Conservation (phyloP, 1,140 invertebrate species). For the Sinonovacula constricta region DNA sequence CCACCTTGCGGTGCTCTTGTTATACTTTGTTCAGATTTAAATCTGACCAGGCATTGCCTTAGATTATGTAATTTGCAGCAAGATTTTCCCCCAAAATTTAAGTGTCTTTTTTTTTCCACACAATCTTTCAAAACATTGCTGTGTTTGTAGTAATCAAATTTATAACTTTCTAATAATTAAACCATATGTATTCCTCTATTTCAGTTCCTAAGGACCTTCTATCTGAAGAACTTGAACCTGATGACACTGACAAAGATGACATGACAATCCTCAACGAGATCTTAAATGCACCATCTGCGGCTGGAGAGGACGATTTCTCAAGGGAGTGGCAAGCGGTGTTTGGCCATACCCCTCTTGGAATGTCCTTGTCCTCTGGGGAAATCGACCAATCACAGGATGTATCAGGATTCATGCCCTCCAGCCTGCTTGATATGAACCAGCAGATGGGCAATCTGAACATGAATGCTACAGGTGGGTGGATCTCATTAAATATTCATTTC, state of each 20-base stretch:
- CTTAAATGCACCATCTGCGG: slow-evolving; percentile 73
- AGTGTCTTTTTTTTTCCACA: no score
- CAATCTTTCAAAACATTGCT: no score
- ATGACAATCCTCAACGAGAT: slow-evolving; percentile 80
- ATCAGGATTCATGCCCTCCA: slow-evolving; percentile 79
- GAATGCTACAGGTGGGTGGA: slow-evolving; percentile 50
- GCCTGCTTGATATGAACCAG: slow-evolving; percentile 78
- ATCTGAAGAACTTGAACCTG: slow-evolving; percentile 71
- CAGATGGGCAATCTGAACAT: slow-evolving; percentile 47
- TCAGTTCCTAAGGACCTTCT: slow-evolving; percentile 75
- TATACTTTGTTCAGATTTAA: no score
- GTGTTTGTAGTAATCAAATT: no score
- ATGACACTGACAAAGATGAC: slow-evolving; percentile 79
- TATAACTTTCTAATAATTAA: no score
- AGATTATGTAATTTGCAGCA: no score
- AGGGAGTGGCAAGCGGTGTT: slow-evolving; percentile 77
- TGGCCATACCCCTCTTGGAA: slow-evolving; percentile 60
- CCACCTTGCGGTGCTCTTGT: no score
- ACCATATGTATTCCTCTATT: no score
- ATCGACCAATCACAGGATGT: slow-evolving; percentile 57
- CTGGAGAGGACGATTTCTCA: slow-evolving; percentile 75
- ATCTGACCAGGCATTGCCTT: no score
- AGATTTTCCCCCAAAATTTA: no score
- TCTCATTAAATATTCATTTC: no score
- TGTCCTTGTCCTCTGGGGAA: slow-evolving; percentile 62